Evolutionary conservation across 1,140 invertebrate species (phyloP), one percentile per base, ranked within the genome.

Genomic region (Drosophila seguyi): DNA sequence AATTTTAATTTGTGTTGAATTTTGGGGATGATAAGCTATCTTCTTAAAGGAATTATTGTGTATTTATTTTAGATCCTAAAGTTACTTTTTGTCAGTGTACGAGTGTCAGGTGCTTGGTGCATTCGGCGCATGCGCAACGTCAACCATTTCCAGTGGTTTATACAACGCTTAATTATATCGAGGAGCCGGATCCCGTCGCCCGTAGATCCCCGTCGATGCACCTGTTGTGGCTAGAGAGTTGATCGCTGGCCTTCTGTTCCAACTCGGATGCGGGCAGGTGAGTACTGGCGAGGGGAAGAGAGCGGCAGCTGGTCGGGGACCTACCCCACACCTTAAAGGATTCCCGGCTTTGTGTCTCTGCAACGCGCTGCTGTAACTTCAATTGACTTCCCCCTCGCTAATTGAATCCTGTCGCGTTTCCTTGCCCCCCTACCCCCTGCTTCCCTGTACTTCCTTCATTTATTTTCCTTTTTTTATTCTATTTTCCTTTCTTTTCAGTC

Each of bases 361-460:
- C 74, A 53, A 29, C 69, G 58, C 58, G 36, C 44, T 84, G 65
- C 48, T 85, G 72, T 76, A 74, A 81, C 77, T 85, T 81, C 81
- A 85, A 85, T 81, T 85, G 81, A 85, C 81, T 85, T 85, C 77
- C 77, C 81, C 81, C 66, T 80, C 56, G 63, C 81, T 85, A 84
- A 84, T 84, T 84, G 81, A 74, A 84, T 84, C 81, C 81, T 77
- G 81, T 84, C 53, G 81, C 57, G 62, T 84, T 84, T 83, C 65
- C 75, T 83, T 62, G 38, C 71, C 4, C 47, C 60, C 53, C 66
- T 36, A 48, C 53, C 44, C 11, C 31, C n/a, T 11, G n/a, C 38
- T 34, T 60, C 42, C 52, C 27, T 34, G 34, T 34, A 36, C 20
- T 61, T 31, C 56, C 39, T 56, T 57, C 39, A 18, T 45, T 42